Evolutionary conservation across 2,113 vertebrate species (phyloP), one percentile per base, ranked within the genome.

Genomic region (Narcine bancroftii): DNA sequence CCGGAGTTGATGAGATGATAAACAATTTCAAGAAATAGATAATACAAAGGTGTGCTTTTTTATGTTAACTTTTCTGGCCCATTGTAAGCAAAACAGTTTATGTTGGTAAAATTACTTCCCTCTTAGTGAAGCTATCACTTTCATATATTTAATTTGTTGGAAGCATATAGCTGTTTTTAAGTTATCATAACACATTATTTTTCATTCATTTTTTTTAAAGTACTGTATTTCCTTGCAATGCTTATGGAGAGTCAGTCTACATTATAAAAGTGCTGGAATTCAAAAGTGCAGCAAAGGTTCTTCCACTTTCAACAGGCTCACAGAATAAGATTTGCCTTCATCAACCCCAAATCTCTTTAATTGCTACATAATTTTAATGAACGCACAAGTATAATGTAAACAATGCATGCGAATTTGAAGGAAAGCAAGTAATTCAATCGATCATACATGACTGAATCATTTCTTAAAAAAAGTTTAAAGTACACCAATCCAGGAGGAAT

Each of bases 21-120:
- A 87, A 87, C 53, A 87, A 53, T 87, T 39, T 21, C 53, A 91
- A 19, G 63, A 91, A 47, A 69, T 91, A 47, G 45, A 47, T 69
- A n/a, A 69, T 45, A 26, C 63, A 45, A 91, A 91, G 89, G 89
- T 71, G 39, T 45, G 63, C 63, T 6, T 26, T 87, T 60, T 60
- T 87, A 63, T 1, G 17, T 19, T n/a, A n/a, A 83, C 33, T 53
- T 56, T 13, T 81, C 45, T 81, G 45, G 45, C 3, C 42, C 77
- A 29, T 47, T 81, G 2, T 60, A 85, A 60, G 19, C 33, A 65
- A 17, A 65, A 6, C n/a, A 10, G 7, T 39, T 39, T 13, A 5
- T 3, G 63, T 56, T 66, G 42, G 45, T 45, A 24, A 26, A 71
- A 45, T 33, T 71, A 65, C 39, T 69, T 29, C 39, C 11, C 47